Evolutionary conservation across 2,888 invertebrate species (phyloP).

Genomic region (Diarsia brunnea): DNA sequence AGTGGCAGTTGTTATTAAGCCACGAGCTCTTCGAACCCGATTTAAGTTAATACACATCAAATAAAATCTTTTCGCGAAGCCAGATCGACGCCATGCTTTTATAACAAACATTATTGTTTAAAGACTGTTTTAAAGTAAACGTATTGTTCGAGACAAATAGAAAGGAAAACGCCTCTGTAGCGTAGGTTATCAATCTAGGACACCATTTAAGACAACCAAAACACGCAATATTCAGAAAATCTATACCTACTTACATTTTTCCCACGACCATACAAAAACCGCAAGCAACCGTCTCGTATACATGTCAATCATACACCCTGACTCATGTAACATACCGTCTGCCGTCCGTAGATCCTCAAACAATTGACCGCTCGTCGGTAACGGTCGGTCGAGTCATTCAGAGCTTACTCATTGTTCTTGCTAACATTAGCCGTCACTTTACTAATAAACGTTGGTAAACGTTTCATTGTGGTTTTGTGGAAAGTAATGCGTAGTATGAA

Average conservation of each 20-base stretch:
- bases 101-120: background rate
- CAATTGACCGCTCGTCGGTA: constrained; percentile 56
- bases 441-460: constrained; percentile 42
- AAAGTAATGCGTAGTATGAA: constrained; percentile 26
- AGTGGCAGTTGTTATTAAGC: too few relatives aligned
- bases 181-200: too few relatives aligned
- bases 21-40: too few relatives aligned
- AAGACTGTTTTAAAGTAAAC: background rate
- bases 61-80: background rate
- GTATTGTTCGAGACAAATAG: too few relatives aligned
- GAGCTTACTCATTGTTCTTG: constrained; percentile 62
- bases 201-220: background rate
- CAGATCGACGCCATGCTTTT: background rate
- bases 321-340: constrained; percentile 51
- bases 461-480: constrained; percentile 37
- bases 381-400: constrained; percentile 40
- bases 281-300: constrained; percentile 37
- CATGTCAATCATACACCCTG: constrained; percentile 55
- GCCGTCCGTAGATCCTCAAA: constrained; percentile 42
- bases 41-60: too few relatives aligned
- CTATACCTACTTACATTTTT: background rate
- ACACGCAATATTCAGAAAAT: background rate
- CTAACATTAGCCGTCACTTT: constrained; percentile 20
- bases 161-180: too few relatives aligned
- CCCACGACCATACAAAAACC: constrained; percentile 42